Evolutionary conservation across 2,113 vertebrate genomes (phyloP).

Genomic region (Dermatemys mawii): DNA sequence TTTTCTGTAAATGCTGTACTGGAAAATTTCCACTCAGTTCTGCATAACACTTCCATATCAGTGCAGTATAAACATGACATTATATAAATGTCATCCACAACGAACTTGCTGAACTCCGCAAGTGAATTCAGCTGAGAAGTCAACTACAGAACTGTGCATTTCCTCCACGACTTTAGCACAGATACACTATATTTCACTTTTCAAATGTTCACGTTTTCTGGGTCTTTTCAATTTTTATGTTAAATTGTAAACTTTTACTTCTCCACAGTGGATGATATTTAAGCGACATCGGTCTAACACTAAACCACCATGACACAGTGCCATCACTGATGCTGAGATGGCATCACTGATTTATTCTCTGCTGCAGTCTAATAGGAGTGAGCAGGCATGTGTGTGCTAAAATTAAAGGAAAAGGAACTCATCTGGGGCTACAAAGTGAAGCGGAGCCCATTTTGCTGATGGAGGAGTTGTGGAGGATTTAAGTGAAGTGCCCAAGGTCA

Average conservation of each 20-base stretch:
- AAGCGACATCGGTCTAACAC: slow-evolving; percentile 6
- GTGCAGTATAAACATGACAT: neutral
- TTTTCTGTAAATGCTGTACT: neutral
- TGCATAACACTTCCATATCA: neutral
- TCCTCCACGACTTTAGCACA: neutral
- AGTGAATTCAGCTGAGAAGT: neutral
- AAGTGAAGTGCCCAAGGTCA: rapidly evolving
- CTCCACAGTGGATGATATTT: neutral
- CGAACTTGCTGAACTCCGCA: neutral
- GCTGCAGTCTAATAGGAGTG: neutral
- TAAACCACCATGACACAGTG: neutral
- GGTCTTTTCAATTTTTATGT: slow-evolving; percentile 37
- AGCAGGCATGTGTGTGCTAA: neutral
- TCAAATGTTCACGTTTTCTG: neutral
- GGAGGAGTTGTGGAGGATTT: neutral
- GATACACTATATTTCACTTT: slow-evolving; percentile 1
- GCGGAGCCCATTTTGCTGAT: neutral
- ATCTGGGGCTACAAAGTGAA: neutral
- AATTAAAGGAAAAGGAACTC: neutral
- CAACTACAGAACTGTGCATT: neutral
- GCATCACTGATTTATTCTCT: neutral
- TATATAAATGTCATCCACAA: neutral
- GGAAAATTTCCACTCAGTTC: neutral
- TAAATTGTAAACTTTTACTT: slow-evolving; percentile 25
- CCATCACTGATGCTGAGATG: neutral